Evolutionary conservation across 2,797 vertebrate species (phyloP).

Genomic region (Parotocinclus haroldoi): DNA sequence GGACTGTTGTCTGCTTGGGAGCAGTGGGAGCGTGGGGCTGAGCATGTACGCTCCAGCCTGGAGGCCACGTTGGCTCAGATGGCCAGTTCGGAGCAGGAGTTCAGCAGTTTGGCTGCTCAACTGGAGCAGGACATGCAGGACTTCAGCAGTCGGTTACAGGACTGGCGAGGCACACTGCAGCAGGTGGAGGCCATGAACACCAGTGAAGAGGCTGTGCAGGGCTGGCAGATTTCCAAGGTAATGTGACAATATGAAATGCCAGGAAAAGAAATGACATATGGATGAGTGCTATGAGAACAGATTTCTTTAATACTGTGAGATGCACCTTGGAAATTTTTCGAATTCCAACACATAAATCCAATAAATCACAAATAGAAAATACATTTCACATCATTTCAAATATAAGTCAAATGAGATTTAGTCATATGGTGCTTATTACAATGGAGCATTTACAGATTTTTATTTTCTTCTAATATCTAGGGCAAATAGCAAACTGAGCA

Average conservation of each 20-base stretch:
- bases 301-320: no score
- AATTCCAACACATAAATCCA: no score
- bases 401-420: no score
- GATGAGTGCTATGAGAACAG: no score
- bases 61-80: conserved; percentile 81
- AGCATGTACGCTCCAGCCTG: conserved; percentile 74
- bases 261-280: no score
- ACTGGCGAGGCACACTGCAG: conserved; percentile 68
- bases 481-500: no score
- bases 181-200: conserved; percentile 74
- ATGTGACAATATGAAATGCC: conserved; percentile 26
- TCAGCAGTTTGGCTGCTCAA: conserved; percentile 70
- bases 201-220: conserved; percentile 79
- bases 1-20: conserved; percentile 82
- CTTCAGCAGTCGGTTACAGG: conserved; percentile 70
- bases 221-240: conserved; percentile 88
- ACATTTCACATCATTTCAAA: no score
- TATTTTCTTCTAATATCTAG: no score
- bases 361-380: no score
- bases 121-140: conserved; percentile 79
- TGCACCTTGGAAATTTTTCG: no score
- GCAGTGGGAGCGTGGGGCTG: conserved; percentile 84
- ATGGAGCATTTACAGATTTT: no score
- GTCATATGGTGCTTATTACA: no score
- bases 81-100: conserved; percentile 88